These are phyloP conservation scores for Tenthredo scrophulariae DNA, from an alignment of 2,888 invertebrate species.

Conservation along the genomic window DNA sequence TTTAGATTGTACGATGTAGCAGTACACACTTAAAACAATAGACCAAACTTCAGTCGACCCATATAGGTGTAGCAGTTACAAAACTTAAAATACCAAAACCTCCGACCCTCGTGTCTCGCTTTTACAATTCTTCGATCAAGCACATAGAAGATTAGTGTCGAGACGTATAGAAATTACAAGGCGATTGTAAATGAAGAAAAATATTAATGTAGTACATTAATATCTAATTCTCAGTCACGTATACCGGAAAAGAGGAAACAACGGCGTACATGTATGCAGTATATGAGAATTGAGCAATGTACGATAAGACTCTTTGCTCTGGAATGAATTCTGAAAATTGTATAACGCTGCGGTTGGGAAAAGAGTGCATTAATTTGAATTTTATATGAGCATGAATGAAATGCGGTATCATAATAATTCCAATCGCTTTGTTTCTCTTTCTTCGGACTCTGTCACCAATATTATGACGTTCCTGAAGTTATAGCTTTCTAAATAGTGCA, in stretches of 20 bases:
- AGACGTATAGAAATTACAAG: background rate
- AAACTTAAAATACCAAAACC: background rate
- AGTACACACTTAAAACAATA: background rate
- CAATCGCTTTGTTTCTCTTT: background rate
- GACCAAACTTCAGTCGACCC: background rate
- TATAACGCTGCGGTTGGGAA: background rate
- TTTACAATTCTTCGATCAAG: background rate
- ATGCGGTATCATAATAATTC: background rate
- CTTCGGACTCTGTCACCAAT: background rate
- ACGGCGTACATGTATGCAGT: background rate
- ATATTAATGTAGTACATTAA: background rate
- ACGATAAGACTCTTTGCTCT: background rate
- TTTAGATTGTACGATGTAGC: background rate
- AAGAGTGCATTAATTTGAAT: background rate
- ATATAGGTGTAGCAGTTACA: background rate
- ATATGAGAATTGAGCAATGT: background rate
- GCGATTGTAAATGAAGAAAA: background rate
- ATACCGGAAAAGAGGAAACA: background rate
- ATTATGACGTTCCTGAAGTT: background rate
- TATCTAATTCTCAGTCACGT: background rate
- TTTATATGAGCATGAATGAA: background rate
- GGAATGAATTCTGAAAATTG: background rate
- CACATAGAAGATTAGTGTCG: background rate
- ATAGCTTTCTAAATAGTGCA: constrained; percentile 4
- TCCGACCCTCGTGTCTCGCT: background rate